Evolutionary conservation across 1,140 invertebrate species (phyloP).

Genomic region (Brachionus sp.): DNA sequence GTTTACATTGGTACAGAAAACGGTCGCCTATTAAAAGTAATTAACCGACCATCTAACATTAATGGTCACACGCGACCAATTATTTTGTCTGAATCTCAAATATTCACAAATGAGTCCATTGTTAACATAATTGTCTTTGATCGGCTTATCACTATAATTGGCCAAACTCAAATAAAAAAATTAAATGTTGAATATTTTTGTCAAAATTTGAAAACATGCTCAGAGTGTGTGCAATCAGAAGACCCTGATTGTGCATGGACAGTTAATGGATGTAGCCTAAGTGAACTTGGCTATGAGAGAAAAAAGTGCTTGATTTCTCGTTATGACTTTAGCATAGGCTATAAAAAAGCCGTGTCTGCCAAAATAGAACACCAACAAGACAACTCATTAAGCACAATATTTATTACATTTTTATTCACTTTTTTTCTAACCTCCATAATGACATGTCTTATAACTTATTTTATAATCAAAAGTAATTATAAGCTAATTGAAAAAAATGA

Average conservation of each 20-base stretch:
- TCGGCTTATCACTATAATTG: not conserved
- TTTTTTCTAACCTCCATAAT: not conserved
- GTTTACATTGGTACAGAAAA: not conserved
- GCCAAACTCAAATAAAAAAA: not conserved
- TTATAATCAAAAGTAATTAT: not conserved
- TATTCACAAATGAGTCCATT: not conserved
- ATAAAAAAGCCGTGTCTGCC: not conserved
- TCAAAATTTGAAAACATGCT: not conserved
- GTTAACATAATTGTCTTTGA: not conserved
- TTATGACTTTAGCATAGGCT: not conserved
- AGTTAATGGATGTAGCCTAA: not conserved
- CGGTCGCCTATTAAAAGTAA: not conserved
- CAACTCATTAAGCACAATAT: not conserved
- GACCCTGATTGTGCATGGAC: not conserved
- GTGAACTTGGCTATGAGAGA: not conserved
- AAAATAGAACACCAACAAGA: not conserved
- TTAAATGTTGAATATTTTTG: not conserved
- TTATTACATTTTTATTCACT: not conserved
- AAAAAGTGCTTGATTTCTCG: not conserved
- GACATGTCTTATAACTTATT: not conserved
- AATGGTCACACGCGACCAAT: not conserved
- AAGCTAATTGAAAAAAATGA: not conserved
- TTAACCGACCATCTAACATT: not conserved
- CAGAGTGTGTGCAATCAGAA: not conserved
- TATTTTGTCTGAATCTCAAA: not conserved